A percentile compares a stretch with the other conserved stretches of the same genome.
Conservation (phyloP, 2,113 vertebrate genomes). For the Tinamus guttatus region DNA sequence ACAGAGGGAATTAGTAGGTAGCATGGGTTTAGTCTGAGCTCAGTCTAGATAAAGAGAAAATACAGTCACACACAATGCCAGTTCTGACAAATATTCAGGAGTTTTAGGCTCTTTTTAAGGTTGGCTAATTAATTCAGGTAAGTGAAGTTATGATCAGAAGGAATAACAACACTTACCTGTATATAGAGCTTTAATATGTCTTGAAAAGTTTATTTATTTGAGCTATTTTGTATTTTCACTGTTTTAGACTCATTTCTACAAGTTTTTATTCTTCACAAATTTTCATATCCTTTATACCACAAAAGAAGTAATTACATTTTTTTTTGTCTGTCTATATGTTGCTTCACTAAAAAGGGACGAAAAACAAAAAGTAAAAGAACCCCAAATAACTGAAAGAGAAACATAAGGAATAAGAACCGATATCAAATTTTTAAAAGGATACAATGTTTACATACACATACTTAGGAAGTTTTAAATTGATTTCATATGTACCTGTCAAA, state of each 20-base stretch:
- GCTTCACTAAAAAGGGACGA: background rate
- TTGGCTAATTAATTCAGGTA: background rate
- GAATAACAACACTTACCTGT: background rate
- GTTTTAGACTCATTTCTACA: background rate
- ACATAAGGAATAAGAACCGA: background rate
- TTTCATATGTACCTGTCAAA: background rate
- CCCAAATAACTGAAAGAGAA: background rate
- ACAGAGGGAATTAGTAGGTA: background rate
- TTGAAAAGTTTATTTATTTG: background rate
- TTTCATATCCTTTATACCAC: background rate
- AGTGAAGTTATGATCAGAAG: background rate
- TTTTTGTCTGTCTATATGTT: background rate
- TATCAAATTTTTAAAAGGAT: background rate
- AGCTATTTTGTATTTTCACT: background rate
- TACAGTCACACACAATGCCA: background rate
- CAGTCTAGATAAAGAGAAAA: background rate
- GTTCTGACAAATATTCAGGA: background rate
- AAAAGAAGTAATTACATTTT: background rate
- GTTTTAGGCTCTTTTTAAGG: background rate
- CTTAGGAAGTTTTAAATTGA: background rate
- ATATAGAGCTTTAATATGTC: background rate
- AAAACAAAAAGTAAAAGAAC: background rate
- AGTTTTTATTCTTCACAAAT: background rate
- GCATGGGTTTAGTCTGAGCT: background rate
- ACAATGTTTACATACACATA: background rate